Evolutionary conservation across 2,888 invertebrate species (phyloP).

Genomic region (Sinohyriopsis cumingii): DNA sequence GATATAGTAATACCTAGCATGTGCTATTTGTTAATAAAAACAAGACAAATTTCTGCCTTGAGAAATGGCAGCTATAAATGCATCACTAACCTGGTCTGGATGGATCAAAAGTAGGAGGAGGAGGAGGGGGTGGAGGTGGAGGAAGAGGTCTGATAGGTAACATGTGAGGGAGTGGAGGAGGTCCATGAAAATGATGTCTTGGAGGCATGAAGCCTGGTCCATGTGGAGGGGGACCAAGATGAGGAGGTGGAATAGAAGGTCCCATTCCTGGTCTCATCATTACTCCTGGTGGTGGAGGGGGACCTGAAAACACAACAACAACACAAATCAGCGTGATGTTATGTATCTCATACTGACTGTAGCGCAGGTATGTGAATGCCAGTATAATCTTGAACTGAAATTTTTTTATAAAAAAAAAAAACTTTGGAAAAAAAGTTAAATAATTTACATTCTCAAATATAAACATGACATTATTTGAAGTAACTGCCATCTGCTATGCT

Average conservation of each 20-base stretch:
- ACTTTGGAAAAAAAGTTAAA: too few species aligned
- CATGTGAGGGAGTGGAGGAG: slow-evolving; percentile 18
- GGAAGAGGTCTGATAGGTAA: slow-evolving; percentile 10
- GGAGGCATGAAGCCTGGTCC: slow-evolving; percentile 23
- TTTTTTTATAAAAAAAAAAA: too few species aligned
- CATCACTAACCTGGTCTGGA: slow-evolving; percentile 29
- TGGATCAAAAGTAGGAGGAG: slow-evolving; percentile 58
- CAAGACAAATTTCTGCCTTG: too few species aligned
- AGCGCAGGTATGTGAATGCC: too few species aligned
- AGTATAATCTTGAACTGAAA: too few species aligned
- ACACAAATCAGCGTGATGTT: neutral
- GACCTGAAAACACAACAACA: slow-evolving; percentile 8
- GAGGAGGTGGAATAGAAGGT: neutral
- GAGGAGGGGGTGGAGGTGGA: slow-evolving; percentile 44
- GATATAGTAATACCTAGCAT: too few species aligned
- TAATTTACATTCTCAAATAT: too few species aligned
- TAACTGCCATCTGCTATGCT: too few species aligned
- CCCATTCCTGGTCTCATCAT: neutral
- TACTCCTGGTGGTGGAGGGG: slow-evolving; percentile 10
- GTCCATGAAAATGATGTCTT: slow-evolving; percentile 1
- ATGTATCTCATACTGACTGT: too few species aligned
- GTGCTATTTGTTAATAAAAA: too few species aligned
- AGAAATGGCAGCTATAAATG: too few species aligned
- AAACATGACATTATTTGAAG: too few species aligned
- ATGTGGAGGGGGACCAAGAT: slow-evolving; percentile 9